Base-by-base conservation (phyloP, 35 echinoderm and acorn worm genomes). In the Apostichopus californicus region DNA sequence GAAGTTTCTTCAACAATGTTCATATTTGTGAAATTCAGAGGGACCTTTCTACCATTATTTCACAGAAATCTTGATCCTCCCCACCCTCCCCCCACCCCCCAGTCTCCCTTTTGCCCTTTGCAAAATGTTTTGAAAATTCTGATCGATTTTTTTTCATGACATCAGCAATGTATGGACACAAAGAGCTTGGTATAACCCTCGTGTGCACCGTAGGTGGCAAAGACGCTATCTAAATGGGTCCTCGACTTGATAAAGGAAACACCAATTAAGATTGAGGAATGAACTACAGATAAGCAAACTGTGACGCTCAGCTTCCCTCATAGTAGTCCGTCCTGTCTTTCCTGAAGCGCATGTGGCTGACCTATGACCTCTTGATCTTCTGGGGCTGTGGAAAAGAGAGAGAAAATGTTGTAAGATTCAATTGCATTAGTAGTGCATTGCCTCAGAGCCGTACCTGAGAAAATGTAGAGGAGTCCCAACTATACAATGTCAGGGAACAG, bases 291-390 rank as follows among this genome's bases (percentile, higher is more conserved):
- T 53, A 57, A 53, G 80, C 34, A 12, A 57, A 53, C 55, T 82
- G 46, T 57, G 80, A 24, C 55, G 80, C 46, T 82, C 80, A 18
- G 71, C 15, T 75, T 20, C 71, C 71, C 0, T 92, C 82, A 94
- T 68, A 94, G 86, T 15, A 94, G 87, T 22, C 93, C 93, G 1
- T 90, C 66, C 55, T 80, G 72, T 68, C 87, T 94, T 70, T 94
- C 93, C 57, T 79, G 86, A 55, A 94, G 71, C 28, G 93, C 93
- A 56, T 94, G 93, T 94, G 93, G 93, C 20, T 94, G 88, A 46
- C 93, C 93, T 77, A 94, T 82, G 57, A 94, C 73, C 87, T 94
- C 93, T 13, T 83, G 65, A 70, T 94, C 93, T 53, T 86, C 93
- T 25, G 93, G 93, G 21, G 77, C 93, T 94, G 77, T 12, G 28